Evolutionary conservation across 2,888 invertebrate species (phyloP), one percentile per base, ranked within the genome.

Genomic region (Drosophila suboccidentalis): DNA sequence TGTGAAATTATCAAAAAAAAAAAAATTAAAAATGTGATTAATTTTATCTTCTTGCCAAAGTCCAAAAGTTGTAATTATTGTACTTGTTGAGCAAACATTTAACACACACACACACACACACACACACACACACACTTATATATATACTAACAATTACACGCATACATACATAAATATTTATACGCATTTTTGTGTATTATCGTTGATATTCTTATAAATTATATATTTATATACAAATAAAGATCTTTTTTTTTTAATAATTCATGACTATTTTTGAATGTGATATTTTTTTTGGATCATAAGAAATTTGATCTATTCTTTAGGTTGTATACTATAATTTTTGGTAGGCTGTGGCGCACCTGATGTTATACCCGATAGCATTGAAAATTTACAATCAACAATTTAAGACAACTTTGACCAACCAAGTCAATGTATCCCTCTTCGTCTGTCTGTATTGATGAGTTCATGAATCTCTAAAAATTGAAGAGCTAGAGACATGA

Each of bases 141-240:
- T 6, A 49, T 38, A 38, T 22, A 58, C 39, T 61, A 44, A 29
- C 36, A 51, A 44, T 50, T 44, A 17, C 39, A 49, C n/a, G 62
- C 49, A 46, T 15, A 54, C 22, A 59, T 15, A 57, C 41, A 29
- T 29, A 36, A 34, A 75, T 70, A 80, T 80, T 80, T 77, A 67
- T 77, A 67, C 80, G 72, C 80, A 80, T 62, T 76, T 76, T 80
- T 76, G 76, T 75, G 76, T 76, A 75, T 41, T 75, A 75, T 61
- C 59, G 75, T 79, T 79, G 41, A 72, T 78, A 75, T 78, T 57
- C 17, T 62, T 53, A 44, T 41, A 41, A 41, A 66, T 41, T 39
- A 75, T 70, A 63, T 65, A 67, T 78, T 54, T 77, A 53, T 78
- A 64, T 64, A 78, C 61, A 69, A 55, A 57, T 54, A 66, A 73